phyloP scores from a whole-genome alignment of 2,113 vertebrate genomes.

The Poeciliopsis turrubarensis region DNA sequence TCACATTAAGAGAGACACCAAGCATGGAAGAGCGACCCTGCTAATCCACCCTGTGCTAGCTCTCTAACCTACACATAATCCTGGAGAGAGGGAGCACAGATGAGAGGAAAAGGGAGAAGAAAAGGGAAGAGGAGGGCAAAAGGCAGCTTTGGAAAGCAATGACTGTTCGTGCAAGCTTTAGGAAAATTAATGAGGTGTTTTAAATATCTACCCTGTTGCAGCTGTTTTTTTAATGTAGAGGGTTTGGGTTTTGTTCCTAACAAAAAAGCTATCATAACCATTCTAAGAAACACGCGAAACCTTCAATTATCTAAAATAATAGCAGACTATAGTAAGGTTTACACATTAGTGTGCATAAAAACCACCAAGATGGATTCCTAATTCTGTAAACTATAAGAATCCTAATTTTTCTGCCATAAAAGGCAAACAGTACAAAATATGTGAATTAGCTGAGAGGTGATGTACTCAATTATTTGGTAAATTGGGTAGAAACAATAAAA shows the following conservation, averaged over 20 bases:
- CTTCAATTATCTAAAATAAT: neutral
- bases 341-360: neutral
- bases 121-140: constrained; percentile 49
- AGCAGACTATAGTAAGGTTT: neutral
- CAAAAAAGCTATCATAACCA: constrained; percentile 19
- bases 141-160: constrained; percentile 86
- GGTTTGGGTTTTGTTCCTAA: constrained; percentile 2
- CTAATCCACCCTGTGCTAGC: constrained; percentile 83
- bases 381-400: too few relatives aligned
- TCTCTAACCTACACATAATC: constrained; percentile 90
- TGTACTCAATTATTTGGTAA: too few relatives aligned
- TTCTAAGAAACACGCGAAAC: constrained; percentile 6
- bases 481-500: too few relatives aligned
- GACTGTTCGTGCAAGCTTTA: constrained; percentile 77
- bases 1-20: constrained; percentile 89
- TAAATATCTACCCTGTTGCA: constrained; percentile 26
- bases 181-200: constrained; percentile 82
- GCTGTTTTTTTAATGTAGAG: constrained; percentile 12
- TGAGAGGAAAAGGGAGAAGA: constrained; percentile 39
- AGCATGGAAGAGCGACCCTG: constrained; percentile 85
- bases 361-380: neutral
- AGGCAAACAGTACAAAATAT: too few relatives aligned
- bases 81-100: constrained; percentile 75
- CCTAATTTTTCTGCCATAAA: neutral
- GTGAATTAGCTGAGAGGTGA: too few relatives aligned